Base-by-base conservation (phyloP, 2,113 vertebrate species). In the Catagonus wagneri region DNA sequence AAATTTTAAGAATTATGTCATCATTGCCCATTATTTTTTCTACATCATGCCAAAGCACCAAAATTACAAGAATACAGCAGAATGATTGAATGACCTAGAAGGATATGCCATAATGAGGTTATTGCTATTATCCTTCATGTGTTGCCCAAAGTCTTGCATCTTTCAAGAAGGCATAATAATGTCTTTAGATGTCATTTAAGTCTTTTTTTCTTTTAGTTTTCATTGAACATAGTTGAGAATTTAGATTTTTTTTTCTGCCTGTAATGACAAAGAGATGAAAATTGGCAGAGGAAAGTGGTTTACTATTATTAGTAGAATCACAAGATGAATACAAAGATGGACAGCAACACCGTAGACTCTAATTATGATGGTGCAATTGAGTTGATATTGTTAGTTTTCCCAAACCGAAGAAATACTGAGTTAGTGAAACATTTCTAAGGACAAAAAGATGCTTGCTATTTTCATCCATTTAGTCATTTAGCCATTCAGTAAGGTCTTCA, bases 1-100 rank as follows among this genome's bases (percentile, higher is more conserved):
- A 92, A 19, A 54, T 75, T 25, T 66, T 83, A 76, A 83, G 78
- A 84, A 83, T 84, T 75, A 63, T 78, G 76, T 93, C 90, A 76
- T 72, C 36, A n/a, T 76, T 89, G 11, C 17, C 15, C 34, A 58
- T 89, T n/a, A 93, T 1, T 58, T 92, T 72, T 88, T 92, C 17
- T 44, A 27, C n/a, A 56, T 36, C 12, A 20, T 71, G 20, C n/a
- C 32, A 60, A 76, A 89, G 83, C 15, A 75, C 5, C 83, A 52
- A 92, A 81, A 66, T 79, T 83, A 69, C n/a, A 93, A 69, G 52
- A 72, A 56, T 80, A 25, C 10, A 75, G 54, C 66, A 74, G 39
- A 81, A 58, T 72, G n/a, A 65, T 44, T 63, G 69, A 60, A 65
- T 86, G 23, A 83, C 22, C 14, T 91, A 80, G 50, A 83, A 66